Evolutionary conservation across 2,113 vertebrate species (phyloP).

Genomic region (Oreochromis aureus): DNA sequence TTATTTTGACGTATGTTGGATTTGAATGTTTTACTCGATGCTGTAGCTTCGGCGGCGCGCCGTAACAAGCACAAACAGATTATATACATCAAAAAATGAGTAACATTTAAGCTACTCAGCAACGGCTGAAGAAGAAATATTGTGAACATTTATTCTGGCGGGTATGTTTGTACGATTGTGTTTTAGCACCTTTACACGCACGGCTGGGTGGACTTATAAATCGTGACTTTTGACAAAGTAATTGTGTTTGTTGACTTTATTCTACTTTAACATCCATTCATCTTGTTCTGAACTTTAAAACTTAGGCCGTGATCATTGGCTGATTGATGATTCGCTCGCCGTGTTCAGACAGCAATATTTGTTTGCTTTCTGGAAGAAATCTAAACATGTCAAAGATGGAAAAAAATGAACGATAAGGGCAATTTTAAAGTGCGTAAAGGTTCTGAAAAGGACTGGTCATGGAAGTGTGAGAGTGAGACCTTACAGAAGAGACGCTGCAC

Average conservation of each 20-base stretch:
- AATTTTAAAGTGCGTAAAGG: background rate
- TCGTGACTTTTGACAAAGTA: background rate
- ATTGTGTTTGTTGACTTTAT: background rate
- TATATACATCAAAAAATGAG: background rate
- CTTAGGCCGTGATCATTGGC: background rate
- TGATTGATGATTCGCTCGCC: background rate
- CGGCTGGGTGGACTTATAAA: background rate
- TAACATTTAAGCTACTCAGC: background rate
- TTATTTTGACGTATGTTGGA: background rate
- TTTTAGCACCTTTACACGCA: background rate
- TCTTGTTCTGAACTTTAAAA: background rate
- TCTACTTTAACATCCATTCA: background rate
- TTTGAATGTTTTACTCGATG: background rate
- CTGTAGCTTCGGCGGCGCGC: background rate
- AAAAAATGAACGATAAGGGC: background rate
- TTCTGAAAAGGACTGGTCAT: background rate
- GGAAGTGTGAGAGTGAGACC: background rate
- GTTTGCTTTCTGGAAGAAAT: background rate
- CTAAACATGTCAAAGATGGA: background rate
- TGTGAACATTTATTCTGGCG: background rate
- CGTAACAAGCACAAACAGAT: background rate
- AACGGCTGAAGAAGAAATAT: background rate
- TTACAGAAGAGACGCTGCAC: background rate
- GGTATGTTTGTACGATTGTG: background rate
- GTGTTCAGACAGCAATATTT: background rate